Evolutionary conservation across 2,113 vertebrate species (phyloP).

Genomic region (Felis chaus): DNA sequence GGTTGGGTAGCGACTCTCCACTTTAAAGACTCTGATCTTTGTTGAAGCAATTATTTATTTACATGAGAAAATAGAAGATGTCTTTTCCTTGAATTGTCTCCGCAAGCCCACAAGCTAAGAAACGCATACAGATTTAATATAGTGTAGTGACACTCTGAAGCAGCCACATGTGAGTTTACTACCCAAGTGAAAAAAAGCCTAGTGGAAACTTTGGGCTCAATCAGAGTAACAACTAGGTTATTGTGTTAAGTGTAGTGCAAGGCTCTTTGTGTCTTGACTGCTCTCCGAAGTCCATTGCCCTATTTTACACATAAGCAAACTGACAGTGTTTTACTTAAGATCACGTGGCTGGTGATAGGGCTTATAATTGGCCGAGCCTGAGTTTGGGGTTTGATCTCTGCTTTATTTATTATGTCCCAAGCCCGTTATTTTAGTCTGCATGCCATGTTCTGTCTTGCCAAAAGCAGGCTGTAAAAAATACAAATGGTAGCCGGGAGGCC

Average conservation of each 20-base stretch:
- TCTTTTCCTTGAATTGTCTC: not conserved
- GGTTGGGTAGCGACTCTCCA: not conserved
- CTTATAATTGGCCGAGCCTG: not conserved
- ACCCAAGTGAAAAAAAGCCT: not conserved
- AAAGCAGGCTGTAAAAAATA: not conserved
- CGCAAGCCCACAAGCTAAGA: not conserved
- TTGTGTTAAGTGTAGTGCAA: not conserved
- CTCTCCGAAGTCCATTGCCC: not conserved
- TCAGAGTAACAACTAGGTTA: not conserved
- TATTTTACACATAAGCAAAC: not conserved
- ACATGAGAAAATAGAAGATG: not conserved
- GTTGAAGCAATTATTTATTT: slow-evolving; percentile 19
- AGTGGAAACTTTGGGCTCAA: not conserved
- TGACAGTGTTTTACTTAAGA: not conserved
- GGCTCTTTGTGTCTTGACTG: not conserved
- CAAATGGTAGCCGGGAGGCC: not conserved
- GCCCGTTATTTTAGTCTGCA: not conserved
- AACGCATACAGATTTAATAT: not conserved
- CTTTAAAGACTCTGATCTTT: not conserved
- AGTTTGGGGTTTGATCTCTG: not conserved
- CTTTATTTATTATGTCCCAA: not conserved
- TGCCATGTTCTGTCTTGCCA: not conserved
- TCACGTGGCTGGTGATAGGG: not conserved
- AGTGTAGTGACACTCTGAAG: not conserved
- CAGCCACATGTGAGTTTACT: not conserved